Base-by-base conservation (phyloP, 2,888 invertebrate species). In the Melanchra persicariae region DNA sequence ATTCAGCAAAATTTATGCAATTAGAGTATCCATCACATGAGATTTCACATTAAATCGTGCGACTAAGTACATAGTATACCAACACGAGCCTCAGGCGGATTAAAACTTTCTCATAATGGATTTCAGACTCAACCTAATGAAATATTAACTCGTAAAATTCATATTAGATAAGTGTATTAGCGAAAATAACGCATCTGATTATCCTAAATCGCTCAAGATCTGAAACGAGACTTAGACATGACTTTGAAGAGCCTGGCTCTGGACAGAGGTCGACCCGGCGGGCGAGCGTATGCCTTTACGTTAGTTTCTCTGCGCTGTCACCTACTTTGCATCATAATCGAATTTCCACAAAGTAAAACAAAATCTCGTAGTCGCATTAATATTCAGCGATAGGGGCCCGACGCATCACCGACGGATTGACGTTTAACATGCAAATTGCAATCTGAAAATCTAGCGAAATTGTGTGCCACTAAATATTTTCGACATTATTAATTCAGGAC, bases 351-450 rank as follows among this genome's bases (percentile, higher is more conserved):
- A 95, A 95, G 95, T 95, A 94, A 95, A 95, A 95, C 95, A 95
- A 95, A 96, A 95, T 95, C 93, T 94, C 93, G 90, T 87, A 91
- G 90, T 90, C 89, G 84, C 94, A 95, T 96, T 95, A 95, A 95
- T 95, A 96, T 96, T 95, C 95, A 96, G 95, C 87, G 93, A 93
- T 94, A 95, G 94, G 94, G 94, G 94, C 93, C 91, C 91, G 90
- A 93, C 95, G 95, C 95, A 94, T 93, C 92, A 91, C 91, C 91
- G 89, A 84, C 90, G 91, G 93, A 94, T 95, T 95, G 95, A 94
- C 95, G 94, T 93, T 95, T 94, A 95, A 95, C 95, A 96, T 96
- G 95, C 94, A 96, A 95, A 95, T 95, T 95, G 94, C 95, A 94
- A 94, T 94, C 90, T 93, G 93, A 94, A 94, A 95, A 95, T 95